phyloP scores from a whole-genome alignment of 2,888 invertebrate genomes.

The Agrochola litura region DNA sequence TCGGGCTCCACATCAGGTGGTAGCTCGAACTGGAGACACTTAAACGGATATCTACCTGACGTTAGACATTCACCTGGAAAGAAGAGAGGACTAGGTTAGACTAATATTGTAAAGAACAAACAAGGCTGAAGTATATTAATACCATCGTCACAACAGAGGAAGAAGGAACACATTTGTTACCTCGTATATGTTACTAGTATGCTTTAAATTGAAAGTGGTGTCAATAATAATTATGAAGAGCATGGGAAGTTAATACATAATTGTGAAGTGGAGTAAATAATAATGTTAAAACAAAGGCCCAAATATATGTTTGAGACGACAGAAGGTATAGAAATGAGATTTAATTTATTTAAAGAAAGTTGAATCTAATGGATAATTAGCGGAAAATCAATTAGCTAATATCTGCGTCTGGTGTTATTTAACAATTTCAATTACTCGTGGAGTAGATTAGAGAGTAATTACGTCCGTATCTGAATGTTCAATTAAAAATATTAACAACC shows the following conservation, averaged over 20 bases:
- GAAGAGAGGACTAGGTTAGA: constrained; percentile 48
- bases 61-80: constrained; percentile 87
- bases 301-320: neutral
- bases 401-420: constrained; percentile 19
- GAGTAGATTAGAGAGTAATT: constrained; percentile 42
- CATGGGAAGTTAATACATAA: neutral
- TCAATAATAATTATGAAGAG: neutral
- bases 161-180: neutral
- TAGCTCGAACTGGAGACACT: constrained; percentile 94
- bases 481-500: constrained; percentile 41
- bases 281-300: neutral
- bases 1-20: constrained; percentile 94
- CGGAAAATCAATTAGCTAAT: constrained; percentile 38
- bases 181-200: neutral
- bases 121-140: neutral
- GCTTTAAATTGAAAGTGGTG: no score
- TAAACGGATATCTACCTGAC: constrained; percentile 91
- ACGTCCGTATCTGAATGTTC: constrained; percentile 23
- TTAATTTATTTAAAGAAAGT: constrained; percentile 3
- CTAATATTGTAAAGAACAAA: neutral
- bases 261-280: neutral
- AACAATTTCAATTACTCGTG: constrained; percentile 26
- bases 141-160: neutral
- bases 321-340: neutral
- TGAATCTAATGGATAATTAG: constrained; percentile 4